Evolutionary conservation across 1,140 invertebrate species (phyloP), one percentile per base, ranked within the genome.

Genomic region (Drosophila kurseongensis): DNA sequence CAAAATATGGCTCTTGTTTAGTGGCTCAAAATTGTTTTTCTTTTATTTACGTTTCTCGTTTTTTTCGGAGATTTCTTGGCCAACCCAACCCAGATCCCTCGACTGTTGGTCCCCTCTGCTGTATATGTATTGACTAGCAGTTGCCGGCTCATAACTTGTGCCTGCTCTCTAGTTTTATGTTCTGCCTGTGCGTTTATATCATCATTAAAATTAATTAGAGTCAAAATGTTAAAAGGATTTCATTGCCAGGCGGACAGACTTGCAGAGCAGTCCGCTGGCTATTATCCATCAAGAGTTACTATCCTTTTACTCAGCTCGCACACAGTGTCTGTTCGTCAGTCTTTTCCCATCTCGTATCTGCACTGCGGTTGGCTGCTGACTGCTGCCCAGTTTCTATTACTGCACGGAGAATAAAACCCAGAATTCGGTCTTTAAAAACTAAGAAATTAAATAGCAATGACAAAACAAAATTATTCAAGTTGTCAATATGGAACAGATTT

Each of bases 201-300:
- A 80, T 86, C 82, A 91, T 91, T 91, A 91, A 91, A 91, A 91
- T 88, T 91, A 91, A 91, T 91, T 91, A 82, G 81, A 90, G 86
- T 91, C 77, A 84, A 85, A 83, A 90, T 85, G 90, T 78, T 81
- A 82, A 90, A 89, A 84, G 78, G 80, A 90, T 91, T 84, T 73
- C 66, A 75, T 81, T 68, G 73, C 67, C 67, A 63, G 51, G 50
- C 38, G 35, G 52, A 51, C 66, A 50, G 52, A 36, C 35, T 32
- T 16, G 38, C 32, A 18, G 38, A 58, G 41, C 29, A 69, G 41
- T 35, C 18, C 18, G 40, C 41, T 61, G 58, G 61, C 52, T 56
- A 82, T 82, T 82, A 88, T 82, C 82, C 78, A 63, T 68, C 83
- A 68, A 36, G 60, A 66, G 65, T 66, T 54, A 52, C 60, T 29